Evolutionary conservation across 2,113 vertebrate species (phyloP).

Genomic region (Gambusia affinis): DNA sequence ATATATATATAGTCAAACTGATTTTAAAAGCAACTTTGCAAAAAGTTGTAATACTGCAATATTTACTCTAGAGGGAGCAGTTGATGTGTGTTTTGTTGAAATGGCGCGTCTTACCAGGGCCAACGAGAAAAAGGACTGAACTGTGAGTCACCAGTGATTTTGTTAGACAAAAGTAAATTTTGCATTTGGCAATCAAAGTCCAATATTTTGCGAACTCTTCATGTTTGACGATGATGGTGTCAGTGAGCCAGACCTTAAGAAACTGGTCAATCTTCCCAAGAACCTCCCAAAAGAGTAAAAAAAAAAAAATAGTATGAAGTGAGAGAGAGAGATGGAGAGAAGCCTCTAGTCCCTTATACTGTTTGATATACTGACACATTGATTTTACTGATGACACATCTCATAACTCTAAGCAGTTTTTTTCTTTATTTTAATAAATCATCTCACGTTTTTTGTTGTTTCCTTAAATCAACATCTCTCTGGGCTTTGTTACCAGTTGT

Average conservation of each 20-base stretch:
- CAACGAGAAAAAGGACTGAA: background rate
- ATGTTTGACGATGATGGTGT: background rate
- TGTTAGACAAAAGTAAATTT: background rate
- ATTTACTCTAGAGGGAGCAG: conserved; percentile 30
- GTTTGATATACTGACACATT: no score
- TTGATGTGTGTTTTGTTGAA: background rate
- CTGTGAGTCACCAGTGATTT: no score
- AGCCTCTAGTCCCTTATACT: background rate
- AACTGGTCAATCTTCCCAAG: background rate
- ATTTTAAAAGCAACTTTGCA: no score
- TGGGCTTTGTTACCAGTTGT: background rate
- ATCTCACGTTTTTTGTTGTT: background rate
- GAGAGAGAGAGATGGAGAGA: background rate
- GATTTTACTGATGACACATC: background rate
- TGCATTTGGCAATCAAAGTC: background rate
- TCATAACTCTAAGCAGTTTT: background rate
- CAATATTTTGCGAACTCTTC: background rate
- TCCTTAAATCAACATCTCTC: background rate
- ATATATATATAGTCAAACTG: no score
- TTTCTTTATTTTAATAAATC: background rate
- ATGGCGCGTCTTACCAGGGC: background rate
- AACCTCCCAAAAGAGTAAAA: background rate
- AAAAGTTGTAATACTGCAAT: conserved; percentile 11
- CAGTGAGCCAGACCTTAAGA: background rate
- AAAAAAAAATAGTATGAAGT: background rate